phyloP scores from a whole-genome alignment of 2,113 vertebrate genomes.

The Cololabis saira region DNA sequence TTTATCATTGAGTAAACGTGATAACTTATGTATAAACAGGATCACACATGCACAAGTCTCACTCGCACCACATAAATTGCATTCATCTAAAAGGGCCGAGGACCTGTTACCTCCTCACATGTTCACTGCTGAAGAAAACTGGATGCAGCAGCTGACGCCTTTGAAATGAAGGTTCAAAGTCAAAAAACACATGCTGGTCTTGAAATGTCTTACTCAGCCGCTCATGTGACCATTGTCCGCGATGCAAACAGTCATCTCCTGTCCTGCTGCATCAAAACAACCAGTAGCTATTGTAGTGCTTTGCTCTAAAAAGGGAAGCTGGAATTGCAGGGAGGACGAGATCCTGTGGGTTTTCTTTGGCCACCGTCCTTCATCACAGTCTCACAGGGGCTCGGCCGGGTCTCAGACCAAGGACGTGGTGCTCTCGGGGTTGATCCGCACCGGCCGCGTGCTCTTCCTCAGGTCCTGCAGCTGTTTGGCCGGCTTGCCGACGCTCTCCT shows the following conservation, averaged over 20 bases:
- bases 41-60: no score
- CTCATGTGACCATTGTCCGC: background rate
- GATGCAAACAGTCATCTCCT: background rate
- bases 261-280: slow-evolving; percentile 6
- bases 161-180: slow-evolving; percentile 1
- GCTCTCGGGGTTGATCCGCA: slow-evolving; percentile 94
- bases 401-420: slow-evolving; percentile 91
- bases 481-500: slow-evolving; percentile 94
- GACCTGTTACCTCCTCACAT: no score
- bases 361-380: background rate
- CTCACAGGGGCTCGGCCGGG: background rate
- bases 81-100: background rate
- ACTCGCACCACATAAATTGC: no score
- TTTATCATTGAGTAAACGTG: background rate
- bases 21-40: background rate
- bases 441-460: slow-evolving; percentile 87
- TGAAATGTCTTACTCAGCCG: background rate
- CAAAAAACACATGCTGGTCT: background rate
- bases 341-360: background rate
- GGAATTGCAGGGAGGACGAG: slow-evolving; percentile 10
- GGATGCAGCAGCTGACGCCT: no score
- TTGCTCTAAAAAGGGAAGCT: background rate
- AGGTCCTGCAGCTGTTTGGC: slow-evolving; percentile 97
- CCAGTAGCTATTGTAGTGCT: background rate
- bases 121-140: no score